Percentiles rank a stretch among this genome's conserved stretches.
Conservation (phyloP, 1,140 invertebrate species). For the Samia ricini region DNA sequence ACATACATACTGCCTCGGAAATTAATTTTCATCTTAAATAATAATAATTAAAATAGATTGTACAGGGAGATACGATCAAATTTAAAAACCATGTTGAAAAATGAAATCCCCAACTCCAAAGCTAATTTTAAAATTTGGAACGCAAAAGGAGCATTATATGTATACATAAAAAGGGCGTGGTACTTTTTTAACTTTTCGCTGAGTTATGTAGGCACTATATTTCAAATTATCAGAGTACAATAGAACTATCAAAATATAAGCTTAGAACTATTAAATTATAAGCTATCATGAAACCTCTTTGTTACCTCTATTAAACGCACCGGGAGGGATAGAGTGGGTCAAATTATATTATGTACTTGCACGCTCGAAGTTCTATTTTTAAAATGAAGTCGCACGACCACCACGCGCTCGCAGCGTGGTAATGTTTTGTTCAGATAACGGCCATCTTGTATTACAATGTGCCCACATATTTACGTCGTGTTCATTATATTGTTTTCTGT, state of each 20-base stretch:
- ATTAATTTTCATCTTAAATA: too few species aligned
- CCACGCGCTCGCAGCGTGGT: slow-evolving; percentile 64
- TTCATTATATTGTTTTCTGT: slow-evolving; percentile 44
- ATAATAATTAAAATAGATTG: too few species aligned
- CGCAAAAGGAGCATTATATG: slow-evolving; percentile 36
- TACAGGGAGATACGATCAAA: too few species aligned
- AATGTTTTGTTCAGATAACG: slow-evolving; percentile 63
- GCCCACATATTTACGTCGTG: slow-evolving; percentile 61
- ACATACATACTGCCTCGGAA: too few species aligned
- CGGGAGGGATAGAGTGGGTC: slow-evolving; percentile 27
- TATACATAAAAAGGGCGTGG: slow-evolving; percentile 60
- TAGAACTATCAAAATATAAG: not conserved
- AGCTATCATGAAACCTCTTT: not conserved
- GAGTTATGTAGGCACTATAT: too few species aligned
- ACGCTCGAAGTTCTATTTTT: slow-evolving; percentile 64
- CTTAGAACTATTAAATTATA: too few species aligned
- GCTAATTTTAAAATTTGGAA: slow-evolving; percentile 58
- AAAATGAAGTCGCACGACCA: slow-evolving; percentile 38
- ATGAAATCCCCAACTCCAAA: too few species aligned
- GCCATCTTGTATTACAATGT: slow-evolving; percentile 42
- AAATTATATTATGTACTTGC: slow-evolving; percentile 38
- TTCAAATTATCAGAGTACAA: not conserved
- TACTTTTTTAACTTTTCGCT: slow-evolving; percentile 24
- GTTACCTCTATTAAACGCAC: not conserved
- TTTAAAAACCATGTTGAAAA: too few species aligned